Base-by-base conservation (phyloP, 1,140 invertebrate genomes). In the Aphaenogaster ashmeadi region DNA sequence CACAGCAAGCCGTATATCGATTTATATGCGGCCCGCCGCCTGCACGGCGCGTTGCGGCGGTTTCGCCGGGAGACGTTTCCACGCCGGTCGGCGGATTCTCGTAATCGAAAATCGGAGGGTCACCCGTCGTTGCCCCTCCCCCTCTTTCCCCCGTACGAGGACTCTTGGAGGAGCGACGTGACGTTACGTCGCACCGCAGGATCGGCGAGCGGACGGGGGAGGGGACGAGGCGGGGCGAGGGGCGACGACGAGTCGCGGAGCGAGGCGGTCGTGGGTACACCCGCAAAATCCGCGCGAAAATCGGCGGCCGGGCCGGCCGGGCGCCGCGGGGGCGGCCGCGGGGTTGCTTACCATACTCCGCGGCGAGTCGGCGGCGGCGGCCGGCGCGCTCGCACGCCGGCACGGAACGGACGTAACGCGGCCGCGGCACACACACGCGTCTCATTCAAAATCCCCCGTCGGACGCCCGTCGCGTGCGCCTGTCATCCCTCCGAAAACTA, bases 261-360 rank as follows among this genome's bases (percentile, higher is more conserved):
- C 47, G 80, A 87, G 71, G 21, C 27, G 79, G 33, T 79, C 78
- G 77, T 36, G 72, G 77, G 72, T 27, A 84, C 78, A 62, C 72
- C 72, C 66, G 87, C 27, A 91, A 90, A 91, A 84, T 91, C 80
- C 90, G 79, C 90, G 90, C 90, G 90, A 91, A 91, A 91, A 89
- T 80, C 83, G 80, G 81, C 58, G 56, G 21, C 44, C 75, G 62
- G 64, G 1, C 78, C n/a, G 67, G 54, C 80, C 72, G 58, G 64
- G 44, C 47, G 18, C 8, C 11, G 36, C 11, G 62, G 38, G 21
- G 56, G 15, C 33, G 38, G 36, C 21, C 11, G 8, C 74, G 36
- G 18, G 54, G 60, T 38, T 67, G 56, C 90, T 91, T 89, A 91
- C 89, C 90, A 91, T 91, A 85, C 71, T 79, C 64, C 64, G 69